Conservation (phyloP, 2,888 invertebrate genomes). For the Drosophila crucigera region DNA sequence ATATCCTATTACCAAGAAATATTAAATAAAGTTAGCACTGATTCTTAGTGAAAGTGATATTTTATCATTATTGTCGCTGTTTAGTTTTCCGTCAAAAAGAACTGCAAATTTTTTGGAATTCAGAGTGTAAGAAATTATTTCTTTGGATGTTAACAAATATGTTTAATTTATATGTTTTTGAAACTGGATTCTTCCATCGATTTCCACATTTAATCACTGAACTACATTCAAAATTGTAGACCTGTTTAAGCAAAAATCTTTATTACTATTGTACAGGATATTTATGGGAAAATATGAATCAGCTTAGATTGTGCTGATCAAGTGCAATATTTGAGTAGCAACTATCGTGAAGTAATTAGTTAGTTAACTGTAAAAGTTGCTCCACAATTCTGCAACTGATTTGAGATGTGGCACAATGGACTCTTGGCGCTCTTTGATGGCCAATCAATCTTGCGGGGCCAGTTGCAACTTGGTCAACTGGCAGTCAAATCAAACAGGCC, state of each 20-base stretch:
- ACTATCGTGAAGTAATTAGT: background rate
- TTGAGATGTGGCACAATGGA: constrained; percentile 23
- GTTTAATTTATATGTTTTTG: background rate
- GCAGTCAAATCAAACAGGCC: constrained; percentile 19
- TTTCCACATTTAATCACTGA: background rate
- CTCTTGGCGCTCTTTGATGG: constrained; percentile 33
- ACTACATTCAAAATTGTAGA: background rate
- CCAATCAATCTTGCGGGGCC: constrained; percentile 61
- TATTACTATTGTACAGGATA: background rate
- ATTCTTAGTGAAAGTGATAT: background rate
- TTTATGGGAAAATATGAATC: background rate
- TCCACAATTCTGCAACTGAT: constrained; percentile 44
- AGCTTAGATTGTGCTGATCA: background rate
- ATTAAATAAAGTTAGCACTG: background rate
- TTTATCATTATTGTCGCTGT: background rate
- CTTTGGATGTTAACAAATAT: background rate
- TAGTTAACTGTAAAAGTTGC: constrained; percentile 26
- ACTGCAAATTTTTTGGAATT: background rate
- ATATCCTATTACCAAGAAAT: background rate
- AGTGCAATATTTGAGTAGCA: background rate
- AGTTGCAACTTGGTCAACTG: constrained; percentile 18
- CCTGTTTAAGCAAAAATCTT: background rate
- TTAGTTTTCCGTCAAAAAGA: background rate
- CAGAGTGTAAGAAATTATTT: background rate
- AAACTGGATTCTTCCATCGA: background rate